Conservation (phyloP, 2,888 invertebrate genomes). For the Poecilobothrus nobilitatus region DNA sequence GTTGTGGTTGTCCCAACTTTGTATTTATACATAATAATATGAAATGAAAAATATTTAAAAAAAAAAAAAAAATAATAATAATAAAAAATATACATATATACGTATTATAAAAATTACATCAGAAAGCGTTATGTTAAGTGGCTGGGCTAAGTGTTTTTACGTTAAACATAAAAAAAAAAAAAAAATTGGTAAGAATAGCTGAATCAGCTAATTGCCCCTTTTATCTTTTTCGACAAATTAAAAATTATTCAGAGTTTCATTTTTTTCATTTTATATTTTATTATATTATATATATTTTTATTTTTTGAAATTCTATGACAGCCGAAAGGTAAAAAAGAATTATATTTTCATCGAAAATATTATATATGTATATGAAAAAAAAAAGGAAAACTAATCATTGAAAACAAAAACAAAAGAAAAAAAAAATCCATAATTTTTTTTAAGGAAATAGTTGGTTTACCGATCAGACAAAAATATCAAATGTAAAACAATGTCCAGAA, state of each 20-base stretch:
- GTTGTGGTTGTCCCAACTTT: neutral
- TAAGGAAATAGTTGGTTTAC: too few relatives aligned
- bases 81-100: neutral
- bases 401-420: neutral
- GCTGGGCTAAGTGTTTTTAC: neutral
- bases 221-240: neutral
- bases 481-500: too few relatives aligned
- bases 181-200: neutral
- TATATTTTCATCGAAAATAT: too few relatives aligned
- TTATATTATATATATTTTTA: too few relatives aligned
- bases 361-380: too few relatives aligned
- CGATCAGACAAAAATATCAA: too few relatives aligned
- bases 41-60: neutral
- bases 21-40: too few relatives aligned
- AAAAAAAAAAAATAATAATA: neutral
- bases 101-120: neutral
- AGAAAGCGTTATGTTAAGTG: conserved; percentile 6
- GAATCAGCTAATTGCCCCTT: conserved; percentile 1
- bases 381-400: neutral
- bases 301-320: neutral
- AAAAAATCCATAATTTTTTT: too few relatives aligned
- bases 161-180: neutral
- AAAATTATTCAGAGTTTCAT: neutral
- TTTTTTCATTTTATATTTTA: too few relatives aligned
- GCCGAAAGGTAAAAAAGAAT: neutral